Evolutionary conservation across 2,888 invertebrate genomes (phyloP).

Genomic region (Polymixis lichenea): DNA sequence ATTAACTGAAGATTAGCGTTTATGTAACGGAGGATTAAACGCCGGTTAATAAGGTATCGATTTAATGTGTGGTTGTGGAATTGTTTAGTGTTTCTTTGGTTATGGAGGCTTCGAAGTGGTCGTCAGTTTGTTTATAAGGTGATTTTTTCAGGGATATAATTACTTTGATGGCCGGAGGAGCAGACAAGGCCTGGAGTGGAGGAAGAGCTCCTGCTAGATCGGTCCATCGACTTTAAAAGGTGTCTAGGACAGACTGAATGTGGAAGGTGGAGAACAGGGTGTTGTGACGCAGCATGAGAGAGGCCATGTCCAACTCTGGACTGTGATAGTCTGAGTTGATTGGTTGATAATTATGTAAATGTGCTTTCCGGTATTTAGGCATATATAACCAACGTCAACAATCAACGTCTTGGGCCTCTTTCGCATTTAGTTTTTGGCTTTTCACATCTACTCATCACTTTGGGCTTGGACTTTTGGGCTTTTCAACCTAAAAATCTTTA

Average conservation of each 20-base stretch:
- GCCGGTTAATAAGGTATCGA: conserved; percentile 47
- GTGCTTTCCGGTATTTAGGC: background rate
- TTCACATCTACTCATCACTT: no score
- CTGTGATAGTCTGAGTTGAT: background rate
- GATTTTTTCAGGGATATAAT: background rate
- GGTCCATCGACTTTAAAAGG: no score
- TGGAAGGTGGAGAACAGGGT: no score
- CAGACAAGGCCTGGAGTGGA: background rate
- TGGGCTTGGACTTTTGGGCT: background rate
- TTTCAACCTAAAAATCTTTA: background rate
- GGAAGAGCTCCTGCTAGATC: no score
- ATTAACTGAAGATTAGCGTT: conserved; percentile 69
- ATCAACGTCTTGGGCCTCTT: no score
- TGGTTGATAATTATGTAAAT: no score
- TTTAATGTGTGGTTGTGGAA: conserved; percentile 24
- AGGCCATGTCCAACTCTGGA: background rate
- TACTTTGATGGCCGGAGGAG: background rate
- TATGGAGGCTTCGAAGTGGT: conserved; percentile 1
- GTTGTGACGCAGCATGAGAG: no score
- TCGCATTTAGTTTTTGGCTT: no score
- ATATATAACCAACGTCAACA: no score
- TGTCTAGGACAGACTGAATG: no score
- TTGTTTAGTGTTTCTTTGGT: conserved; percentile 33
- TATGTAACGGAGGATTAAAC: conserved; percentile 59
- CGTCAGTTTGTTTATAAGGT: background rate